Conservation (phyloP, 1,140 invertebrate species). For the Panagrolaimus sp. region DNA sequence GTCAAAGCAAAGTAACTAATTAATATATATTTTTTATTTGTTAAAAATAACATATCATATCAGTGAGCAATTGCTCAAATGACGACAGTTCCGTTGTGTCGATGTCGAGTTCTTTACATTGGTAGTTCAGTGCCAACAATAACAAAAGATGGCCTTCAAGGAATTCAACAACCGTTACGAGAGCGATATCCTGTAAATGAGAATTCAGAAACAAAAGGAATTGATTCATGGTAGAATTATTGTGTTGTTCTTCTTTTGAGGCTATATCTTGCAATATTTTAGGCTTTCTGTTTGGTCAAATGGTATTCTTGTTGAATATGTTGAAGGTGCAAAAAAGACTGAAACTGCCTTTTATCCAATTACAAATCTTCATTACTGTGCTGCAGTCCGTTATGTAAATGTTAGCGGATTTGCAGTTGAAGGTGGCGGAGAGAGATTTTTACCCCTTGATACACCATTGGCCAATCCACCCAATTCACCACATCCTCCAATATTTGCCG, state of each 20-base stretch:
- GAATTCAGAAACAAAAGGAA: conserved; percentile 76
- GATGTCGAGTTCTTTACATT: conserved; percentile 90
- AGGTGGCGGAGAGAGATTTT: conserved; percentile 72
- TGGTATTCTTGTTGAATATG: conserved; percentile 87
- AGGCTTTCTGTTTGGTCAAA: conserved; percentile 90
- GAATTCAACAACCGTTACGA: conserved; percentile 89
- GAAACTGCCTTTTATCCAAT: conserved; percentile 95
- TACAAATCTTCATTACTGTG: conserved; percentile 90
- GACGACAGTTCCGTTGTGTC: conserved; percentile 49
- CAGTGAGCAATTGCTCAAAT: conserved; percentile 6
- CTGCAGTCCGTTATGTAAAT: conserved; percentile 78
- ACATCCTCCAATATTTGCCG: conserved; percentile 92
- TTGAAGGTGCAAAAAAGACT: conserved; percentile 87
- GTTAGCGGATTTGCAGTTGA: conserved; percentile 63
- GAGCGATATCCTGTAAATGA: conserved; percentile 78
- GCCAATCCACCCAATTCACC: conserved; percentile 72
- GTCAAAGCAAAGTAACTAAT: too few relatives aligned
- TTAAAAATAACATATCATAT: conserved; percentile 4
- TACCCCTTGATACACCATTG: conserved; percentile 91
- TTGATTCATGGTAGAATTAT: conserved; percentile 74
- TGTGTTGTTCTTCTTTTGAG: background rate
- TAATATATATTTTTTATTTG: too few relatives aligned
- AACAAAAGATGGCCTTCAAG: conserved; percentile 91
- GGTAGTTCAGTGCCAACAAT: conserved; percentile 93
- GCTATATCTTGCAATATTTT: conserved; percentile 31